Base-by-base conservation (phyloP, 2,113 vertebrate species). In the Cyanoliseus patagonus region DNA sequence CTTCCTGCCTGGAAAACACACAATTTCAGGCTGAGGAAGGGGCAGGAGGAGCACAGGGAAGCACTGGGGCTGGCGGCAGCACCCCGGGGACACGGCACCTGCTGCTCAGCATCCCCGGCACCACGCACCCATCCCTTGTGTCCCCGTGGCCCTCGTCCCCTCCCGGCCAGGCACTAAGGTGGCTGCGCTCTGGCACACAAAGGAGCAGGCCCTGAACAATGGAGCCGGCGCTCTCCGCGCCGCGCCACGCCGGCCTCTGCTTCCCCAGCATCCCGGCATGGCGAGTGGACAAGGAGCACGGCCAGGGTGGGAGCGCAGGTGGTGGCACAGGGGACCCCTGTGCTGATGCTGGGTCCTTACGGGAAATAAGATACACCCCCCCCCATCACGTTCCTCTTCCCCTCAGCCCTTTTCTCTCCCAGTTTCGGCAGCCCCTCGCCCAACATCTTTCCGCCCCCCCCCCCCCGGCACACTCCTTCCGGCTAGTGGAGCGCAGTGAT, bases 171-270 rank as follows among this genome's bases (percentile, higher is more conserved):
- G 86, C 86, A 10, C 55, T 1, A 13, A 75, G 75, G 66, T 47
- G 0, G 83, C 91, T 35, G 17, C 2, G 62, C 86, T 85, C 73
- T 2, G 2, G 66, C 64, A 7, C 96, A 96, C 93, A 96, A 95
- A 94, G 95, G 89, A 94, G 55, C 62, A 57, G 95, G 92, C 89
- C 86, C 14, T 2, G 64, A 97, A 96, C 96, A 97, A 96, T 95
- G 96, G 96, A 96, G 87, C 88, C 49, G 13, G 55, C 33, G 44
- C 96, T 77, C 81, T 5, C 87, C 83, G 86, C 5, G 91, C 94
- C 88, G 83, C 57, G 63, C 91, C 81, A 68, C 84, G 13, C 90
- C 84, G 35, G 92, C 89, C 89, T 42, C 64, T 53, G 90, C 89
- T 76, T 74, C n/a, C 2, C 81, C 83, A 7, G 80, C 76, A 13